Evolutionary conservation across 2,797 vertebrate genomes (phyloP), one percentile per base, ranked within the genome.

Genomic region (Ciconia nigra): DNA sequence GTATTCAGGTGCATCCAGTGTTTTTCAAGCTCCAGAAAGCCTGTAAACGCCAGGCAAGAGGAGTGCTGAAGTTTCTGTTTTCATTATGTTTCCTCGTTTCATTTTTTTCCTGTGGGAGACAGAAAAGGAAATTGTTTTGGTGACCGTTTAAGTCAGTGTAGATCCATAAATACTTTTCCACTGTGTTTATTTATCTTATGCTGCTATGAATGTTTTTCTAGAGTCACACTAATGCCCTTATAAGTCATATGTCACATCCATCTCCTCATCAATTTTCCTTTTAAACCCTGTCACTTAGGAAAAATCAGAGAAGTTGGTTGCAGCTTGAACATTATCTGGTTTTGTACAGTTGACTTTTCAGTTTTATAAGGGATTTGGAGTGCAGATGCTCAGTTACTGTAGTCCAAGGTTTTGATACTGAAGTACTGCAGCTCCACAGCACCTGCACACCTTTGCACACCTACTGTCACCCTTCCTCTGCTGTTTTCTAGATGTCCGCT

Each of bases 221-320:
- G 63, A 80, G 81, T 85, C 85, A 54, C 63, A 63, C 28, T 82
- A 85, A 87, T 83, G 92, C 37, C 91, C 67, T 83, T 61, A 26
- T 83, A 93, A 83, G 54, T 91, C 65, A 19, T 39, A 21, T 52
- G 57, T 91, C 93, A 88, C 71, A 78, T 86, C 69, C 84, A 92
- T 71, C 79, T 89, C 86, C 70, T 87, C 93, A 93, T 90, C 86
- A 93, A 49, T 93, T 94, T 62, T 85, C 69, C 46, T 89, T 73
- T 93, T 65, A 89, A 91, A 87, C 17, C 22, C 49, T 61, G 79
- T 71, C 90, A 83, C 89, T 73, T 29, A 61, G 44, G 55, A 63
- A 87, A 93, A 93, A 90, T 17, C 71, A 66, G 73, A 59, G 55
- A 70, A 84, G 42, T 37, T 0, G 0, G 22, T 1, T 79, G 58